Evolutionary conservation across 2,888 invertebrate species (phyloP), one percentile per base, ranked within the genome.

Genomic region (Eupithecia insigniata): DNA sequence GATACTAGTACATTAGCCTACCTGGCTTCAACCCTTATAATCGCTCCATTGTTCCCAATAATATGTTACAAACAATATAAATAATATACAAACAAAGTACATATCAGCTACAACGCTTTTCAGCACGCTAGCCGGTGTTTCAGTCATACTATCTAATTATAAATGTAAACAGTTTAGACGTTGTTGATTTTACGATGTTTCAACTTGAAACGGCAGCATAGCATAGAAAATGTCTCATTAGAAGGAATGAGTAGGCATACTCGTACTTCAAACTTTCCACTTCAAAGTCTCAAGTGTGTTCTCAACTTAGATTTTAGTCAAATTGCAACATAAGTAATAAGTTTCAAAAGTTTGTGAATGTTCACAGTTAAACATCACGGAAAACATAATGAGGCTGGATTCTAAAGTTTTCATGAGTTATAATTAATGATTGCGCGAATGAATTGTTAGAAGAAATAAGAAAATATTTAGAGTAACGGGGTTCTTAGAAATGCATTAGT

Each of bases 321-420:
- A 71, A 74, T 74, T 71, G 74, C 69, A 69, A 71, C 51, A 39
- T 61, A 39, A 70, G 66, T 61, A 69, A 39, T 32, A 36, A 18
- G 65, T 75, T 77, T 18, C 22, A 32, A 68, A 70, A 70, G 66
- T 69, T 39, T 64, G 26, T 60, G 55, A 55, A 58, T 61, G 46
- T 70, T 61, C n/a, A 66, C 55, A 76, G 76, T 79, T 65, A 74
- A 76, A 78, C 76, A 74, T 69, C 74, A 75, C 66, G 76, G 75
- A 60, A 39, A 65, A 65, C 60, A 30, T 32, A 60, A 60, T 60
- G 60, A 60, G 14, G 55, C 55, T 55, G 51, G 22, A 51, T 22
- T 55, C 14, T 55, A 55, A 55, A 55, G 55, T 55, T 26, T 55
- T 26, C 55, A 26, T 14, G 55, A 26, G 26, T 51, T 51, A 10